phyloP scores from a whole-genome alignment of 2,888 invertebrate genomes.

The Rhagophthalmus giganteus region DNA sequence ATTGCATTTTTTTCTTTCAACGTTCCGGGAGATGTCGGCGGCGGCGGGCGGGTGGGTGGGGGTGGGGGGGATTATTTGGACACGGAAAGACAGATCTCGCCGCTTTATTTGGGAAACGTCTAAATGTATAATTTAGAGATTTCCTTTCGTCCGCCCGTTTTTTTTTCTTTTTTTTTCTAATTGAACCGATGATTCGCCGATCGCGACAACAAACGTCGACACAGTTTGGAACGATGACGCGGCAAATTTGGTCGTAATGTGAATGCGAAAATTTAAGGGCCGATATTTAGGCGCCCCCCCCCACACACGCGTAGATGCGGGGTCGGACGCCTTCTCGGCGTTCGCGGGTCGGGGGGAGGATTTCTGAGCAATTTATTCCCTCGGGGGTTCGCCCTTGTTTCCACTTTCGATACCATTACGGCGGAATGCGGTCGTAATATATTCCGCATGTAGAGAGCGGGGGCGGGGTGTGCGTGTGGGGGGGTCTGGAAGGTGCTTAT shows the following conservation, averaged over 20 bases:
- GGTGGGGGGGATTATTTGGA: conserved; percentile 9
- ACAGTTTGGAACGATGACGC: conserved; percentile 19
- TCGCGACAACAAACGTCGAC: conserved; percentile 18
- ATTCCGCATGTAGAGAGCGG: conserved; percentile 34
- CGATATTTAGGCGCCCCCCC: too few relatives aligned
- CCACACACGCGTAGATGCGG: conserved; percentile 17
- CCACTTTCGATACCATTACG: conserved; percentile 46
- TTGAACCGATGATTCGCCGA: conserved; percentile 16
- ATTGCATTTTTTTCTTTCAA: conserved; percentile 22
- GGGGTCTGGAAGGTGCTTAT: conserved; percentile 40
- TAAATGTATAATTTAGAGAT: conserved; percentile 9
- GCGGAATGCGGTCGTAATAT: conserved; percentile 39
- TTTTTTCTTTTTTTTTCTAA: too few relatives aligned
- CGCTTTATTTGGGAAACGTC: conserved; percentile 11
- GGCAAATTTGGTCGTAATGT: conserved; percentile 27
- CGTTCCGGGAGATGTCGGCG: conserved; percentile 10
- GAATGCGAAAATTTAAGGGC: conserved; percentile 21
- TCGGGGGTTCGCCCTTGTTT: conserved; percentile 42
- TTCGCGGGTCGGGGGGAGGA: conserved; percentile 23
- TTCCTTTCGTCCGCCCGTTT: neutral
- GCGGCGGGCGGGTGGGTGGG: too few relatives aligned
- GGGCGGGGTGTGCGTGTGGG: too few relatives aligned
- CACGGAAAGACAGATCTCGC: conserved; percentile 13
- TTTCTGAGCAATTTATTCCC: conserved; percentile 37
- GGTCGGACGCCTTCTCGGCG: conserved; percentile 27